Percentiles rank a stretch among this genome's conserved stretches.
These are phyloP conservation scores for Oreonectes daqikongensis DNA, from an alignment of 2,797 vertebrate species.

Conservation along the genomic window DNA sequence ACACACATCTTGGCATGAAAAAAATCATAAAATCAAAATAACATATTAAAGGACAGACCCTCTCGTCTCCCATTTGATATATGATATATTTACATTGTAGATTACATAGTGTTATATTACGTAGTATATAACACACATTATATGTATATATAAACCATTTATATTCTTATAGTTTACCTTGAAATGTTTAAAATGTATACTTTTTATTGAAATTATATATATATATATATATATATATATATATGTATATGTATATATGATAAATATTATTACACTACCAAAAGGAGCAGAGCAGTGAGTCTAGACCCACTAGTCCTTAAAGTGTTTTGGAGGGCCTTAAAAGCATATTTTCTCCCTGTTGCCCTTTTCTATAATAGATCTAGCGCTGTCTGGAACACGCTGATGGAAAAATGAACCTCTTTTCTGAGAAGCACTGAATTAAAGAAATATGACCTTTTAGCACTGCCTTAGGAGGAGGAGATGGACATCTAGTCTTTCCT, in stretches of 20 bases:
- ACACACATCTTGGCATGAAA: neutral
- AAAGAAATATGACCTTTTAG: conserved; percentile 27
- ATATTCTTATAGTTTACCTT: too few relatives aligned
- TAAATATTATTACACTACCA: neutral
- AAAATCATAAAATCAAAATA: too few relatives aligned
- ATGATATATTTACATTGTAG: too few relatives aligned
- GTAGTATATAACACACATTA: too few relatives aligned
- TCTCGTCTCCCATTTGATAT: too few relatives aligned
- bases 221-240: too few relatives aligned
- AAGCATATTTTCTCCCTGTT: conserved; percentile 16
- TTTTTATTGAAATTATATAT: too few relatives aligned
- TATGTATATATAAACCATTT: too few relatives aligned
- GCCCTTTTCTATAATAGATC: conserved; percentile 32
- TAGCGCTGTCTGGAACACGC: conserved; percentile 11
- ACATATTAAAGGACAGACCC: too few relatives aligned
- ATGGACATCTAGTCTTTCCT: neutral
- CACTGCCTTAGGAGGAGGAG: neutral
- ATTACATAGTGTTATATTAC: too few relatives aligned
- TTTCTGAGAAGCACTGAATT: conserved; percentile 16
- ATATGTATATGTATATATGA: too few relatives aligned
- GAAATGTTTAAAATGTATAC: too few relatives aligned
- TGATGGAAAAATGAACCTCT: conserved; percentile 17
- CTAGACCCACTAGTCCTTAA: neutral
- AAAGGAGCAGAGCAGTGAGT: neutral
- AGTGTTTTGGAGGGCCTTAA: conserved; percentile 10